A percentile compares a stretch with the other conserved stretches of the same genome.
phyloP scores from a whole-genome alignment of 2,113 vertebrate genomes.

The Anoplopoma fimbria region DNA sequence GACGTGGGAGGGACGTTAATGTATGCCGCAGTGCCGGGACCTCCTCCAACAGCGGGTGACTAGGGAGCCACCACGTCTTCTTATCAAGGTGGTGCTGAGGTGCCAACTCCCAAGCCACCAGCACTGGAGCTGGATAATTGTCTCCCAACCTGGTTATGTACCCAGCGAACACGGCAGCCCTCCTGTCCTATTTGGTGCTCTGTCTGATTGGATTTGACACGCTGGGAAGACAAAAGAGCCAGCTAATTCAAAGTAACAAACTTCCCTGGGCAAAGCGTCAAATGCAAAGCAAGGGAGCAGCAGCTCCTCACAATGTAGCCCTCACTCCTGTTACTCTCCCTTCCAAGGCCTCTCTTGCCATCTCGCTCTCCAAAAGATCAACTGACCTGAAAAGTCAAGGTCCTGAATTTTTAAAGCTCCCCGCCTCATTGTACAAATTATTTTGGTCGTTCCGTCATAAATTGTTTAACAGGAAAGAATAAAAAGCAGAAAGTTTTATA shows the following conservation, averaged over 20 bases:
- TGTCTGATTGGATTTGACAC: conserved; percentile 94
- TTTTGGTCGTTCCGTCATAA: conserved; percentile 67
- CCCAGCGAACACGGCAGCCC: conserved; percentile 89
- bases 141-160: conserved; percentile 90
- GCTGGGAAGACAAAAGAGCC: conserved; percentile 95
- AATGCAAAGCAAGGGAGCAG: conserved; percentile 66
- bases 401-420: conserved; percentile 78
- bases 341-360: conserved; percentile 44
- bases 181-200: conserved; percentile 82
- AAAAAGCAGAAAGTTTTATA: conserved; percentile 58
- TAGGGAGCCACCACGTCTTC: conserved; percentile 88
- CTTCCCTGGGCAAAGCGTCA: conserved; percentile 89
- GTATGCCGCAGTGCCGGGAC: conserved; percentile 83
- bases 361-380: conserved; percentile 67
- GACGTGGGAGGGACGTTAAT: conserved; percentile 86
- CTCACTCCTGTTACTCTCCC: conserved; percentile 46
- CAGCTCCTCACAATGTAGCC: conserved; percentile 81
- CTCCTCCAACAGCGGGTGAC: conserved; percentile 82
- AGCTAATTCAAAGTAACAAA: conserved; percentile 98
- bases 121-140: conserved; percentile 77
- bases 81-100: conserved; percentile 89
- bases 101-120: conserved; percentile 89
- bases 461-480: conserved; percentile 65
- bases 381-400: conserved; percentile 77
- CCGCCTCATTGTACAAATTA: conserved; percentile 76